Evolutionary conservation across 2,888 invertebrate species (phyloP).

Genomic region (Melinaea menophilus): DNA sequence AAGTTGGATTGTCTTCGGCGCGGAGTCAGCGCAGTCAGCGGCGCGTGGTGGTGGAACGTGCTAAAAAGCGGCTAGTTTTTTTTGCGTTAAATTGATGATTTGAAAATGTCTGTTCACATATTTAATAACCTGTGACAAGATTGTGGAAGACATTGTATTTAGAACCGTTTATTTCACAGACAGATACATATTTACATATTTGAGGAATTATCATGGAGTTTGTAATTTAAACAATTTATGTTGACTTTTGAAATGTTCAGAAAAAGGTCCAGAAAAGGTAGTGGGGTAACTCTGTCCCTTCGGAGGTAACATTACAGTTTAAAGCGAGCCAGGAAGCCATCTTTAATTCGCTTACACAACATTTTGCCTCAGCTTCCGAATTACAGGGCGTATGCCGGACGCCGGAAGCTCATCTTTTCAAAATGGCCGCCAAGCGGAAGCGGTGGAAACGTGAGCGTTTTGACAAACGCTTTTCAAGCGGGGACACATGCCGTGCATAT

Average conservation of each 20-base stretch:
- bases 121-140: too few relatives aligned
- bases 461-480: slow-evolving; percentile 69
- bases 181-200: too few relatives aligned
- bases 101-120: too few relatives aligned
- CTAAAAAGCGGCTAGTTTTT: too few relatives aligned
- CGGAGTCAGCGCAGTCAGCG: too few relatives aligned
- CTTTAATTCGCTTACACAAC: slow-evolving; percentile 71
- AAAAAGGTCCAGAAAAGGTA: slow-evolving; percentile 7
- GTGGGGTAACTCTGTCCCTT: slow-evolving; percentile 19
- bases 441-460: slow-evolving; percentile 72
- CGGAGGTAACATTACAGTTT: slow-evolving; percentile 28
- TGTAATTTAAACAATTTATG: background rate
- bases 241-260: background rate
- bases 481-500: slow-evolving; percentile 58
- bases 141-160: too few relatives aligned
- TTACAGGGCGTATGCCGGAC: slow-evolving; percentile 56
- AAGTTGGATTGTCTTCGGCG: too few relatives aligned
- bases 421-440: slow-evolving; percentile 70
- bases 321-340: slow-evolving; percentile 42
- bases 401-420: slow-evolving; percentile 67
- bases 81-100: too few relatives aligned
- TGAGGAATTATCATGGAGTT: too few relatives aligned
- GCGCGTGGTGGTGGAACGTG: too few relatives aligned
- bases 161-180: too few relatives aligned
- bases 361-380: slow-evolving; percentile 65